phyloP scores from a whole-genome alignment of 2,113 vertebrate species.

The Pitta sordida region DNA sequence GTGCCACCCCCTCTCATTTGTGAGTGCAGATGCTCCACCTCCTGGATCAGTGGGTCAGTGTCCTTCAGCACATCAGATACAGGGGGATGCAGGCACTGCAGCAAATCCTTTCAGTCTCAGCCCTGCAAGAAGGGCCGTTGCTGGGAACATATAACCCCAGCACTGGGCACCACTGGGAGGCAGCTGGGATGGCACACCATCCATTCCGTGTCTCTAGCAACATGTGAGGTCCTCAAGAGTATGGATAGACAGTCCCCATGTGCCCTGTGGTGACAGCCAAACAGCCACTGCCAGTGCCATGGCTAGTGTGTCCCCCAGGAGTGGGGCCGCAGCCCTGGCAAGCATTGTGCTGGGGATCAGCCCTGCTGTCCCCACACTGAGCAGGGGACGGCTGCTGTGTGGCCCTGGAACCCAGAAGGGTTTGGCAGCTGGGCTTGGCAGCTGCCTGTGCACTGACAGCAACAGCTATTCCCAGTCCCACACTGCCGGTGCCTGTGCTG shows the following conservation, averaged over 20 bases:
- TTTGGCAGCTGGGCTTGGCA: not conserved
- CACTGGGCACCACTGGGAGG: not conserved
- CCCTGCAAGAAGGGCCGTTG: not conserved
- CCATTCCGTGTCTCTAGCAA: not conserved
- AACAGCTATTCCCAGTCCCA: not conserved
- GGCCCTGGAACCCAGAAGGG: not conserved
- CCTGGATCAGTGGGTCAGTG: not conserved
- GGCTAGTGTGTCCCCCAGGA: accelerated
- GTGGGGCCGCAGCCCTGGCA: not conserved
- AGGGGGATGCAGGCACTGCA: not conserved
- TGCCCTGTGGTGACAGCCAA: not conserved
- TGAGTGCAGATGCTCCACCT: accelerated
- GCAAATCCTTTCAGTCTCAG: not conserved
- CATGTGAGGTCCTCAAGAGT: not conserved
- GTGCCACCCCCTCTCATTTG: not conserved
- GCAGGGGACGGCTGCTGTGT: not conserved
- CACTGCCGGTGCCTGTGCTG: not conserved
- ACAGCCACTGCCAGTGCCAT: not conserved
- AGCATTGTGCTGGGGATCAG: not conserved
- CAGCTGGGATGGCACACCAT: not conserved
- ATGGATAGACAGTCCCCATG: accelerated
- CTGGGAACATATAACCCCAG: not conserved
- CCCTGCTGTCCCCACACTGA: not conserved
- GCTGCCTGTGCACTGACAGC: not conserved
- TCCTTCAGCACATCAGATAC: accelerated